phyloP scores from a whole-genome alignment of 2,797 vertebrate genomes.

The Falco novaeseelandiae region DNA sequence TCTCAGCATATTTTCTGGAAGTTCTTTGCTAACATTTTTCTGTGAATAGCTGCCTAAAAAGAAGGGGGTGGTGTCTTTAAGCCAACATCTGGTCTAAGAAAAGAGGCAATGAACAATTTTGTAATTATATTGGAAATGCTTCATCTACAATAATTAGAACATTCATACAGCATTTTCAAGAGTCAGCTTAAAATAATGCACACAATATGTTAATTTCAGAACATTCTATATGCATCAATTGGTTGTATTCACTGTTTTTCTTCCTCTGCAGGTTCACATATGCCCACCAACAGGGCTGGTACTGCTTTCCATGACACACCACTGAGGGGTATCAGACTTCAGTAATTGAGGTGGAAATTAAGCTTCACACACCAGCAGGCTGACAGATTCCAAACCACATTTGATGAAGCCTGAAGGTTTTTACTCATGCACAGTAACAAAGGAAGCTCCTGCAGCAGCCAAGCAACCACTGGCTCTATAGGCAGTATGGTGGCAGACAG shows the following conservation, averaged over 20 bases:
- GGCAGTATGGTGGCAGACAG: rapidly evolving
- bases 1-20: slow-evolving; percentile 16
- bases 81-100: slow-evolving; percentile 49
- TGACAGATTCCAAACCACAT: background rate
- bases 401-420: background rate
- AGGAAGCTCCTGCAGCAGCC: background rate
- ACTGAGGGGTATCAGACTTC: background rate
- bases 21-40: background rate
- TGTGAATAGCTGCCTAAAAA: slow-evolving; percentile 21
- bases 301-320: background rate
- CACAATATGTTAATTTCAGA: slow-evolving; percentile 39
- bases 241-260: background rate
- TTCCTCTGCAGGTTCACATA: background rate
- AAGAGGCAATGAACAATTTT: slow-evolving; percentile 47
- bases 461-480: background rate
- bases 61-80: background rate
- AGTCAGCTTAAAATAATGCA: slow-evolving; percentile 49
- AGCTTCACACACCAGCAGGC: background rate
- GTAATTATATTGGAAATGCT: slow-evolving; percentile 56
- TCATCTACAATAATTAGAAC: slow-evolving; percentile 59
- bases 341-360: background rate
- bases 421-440: rapidly evolving
- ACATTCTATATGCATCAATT: background rate
- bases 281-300: background rate
- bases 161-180: slow-evolving; percentile 48